phyloP scores from a whole-genome alignment of 2,888 invertebrate species.

The Caenorhabditis becei region DNA sequence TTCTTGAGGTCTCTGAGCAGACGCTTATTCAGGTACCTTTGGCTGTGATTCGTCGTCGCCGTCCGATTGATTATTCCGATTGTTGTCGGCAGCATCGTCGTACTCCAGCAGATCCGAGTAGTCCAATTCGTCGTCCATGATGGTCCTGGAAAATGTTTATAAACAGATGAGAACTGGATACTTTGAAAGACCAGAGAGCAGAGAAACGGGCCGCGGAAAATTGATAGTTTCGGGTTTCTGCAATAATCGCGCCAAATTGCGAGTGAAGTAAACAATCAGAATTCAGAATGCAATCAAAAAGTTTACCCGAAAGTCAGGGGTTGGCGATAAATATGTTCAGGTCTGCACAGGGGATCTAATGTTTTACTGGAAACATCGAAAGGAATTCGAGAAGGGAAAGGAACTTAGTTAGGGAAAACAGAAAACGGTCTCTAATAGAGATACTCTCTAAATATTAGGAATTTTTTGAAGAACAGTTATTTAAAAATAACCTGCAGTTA shows the following conservation, averaged over 20 bases:
- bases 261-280: background rate
- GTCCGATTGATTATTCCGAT: background rate
- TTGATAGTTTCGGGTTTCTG: background rate
- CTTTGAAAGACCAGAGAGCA: background rate
- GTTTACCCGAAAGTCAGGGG: no score
- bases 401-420: no score
- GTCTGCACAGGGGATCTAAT: no score
- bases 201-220: no score
- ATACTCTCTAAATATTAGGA: no score
- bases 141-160: slow-evolving; percentile 1
- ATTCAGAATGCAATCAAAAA: background rate
- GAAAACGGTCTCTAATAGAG: no score
- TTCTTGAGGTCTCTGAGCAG: background rate
- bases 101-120: slow-evolving; percentile 28
- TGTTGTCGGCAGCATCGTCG: slow-evolving; percentile 6
- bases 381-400: no score
- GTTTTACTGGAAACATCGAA: no score
- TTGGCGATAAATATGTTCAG: no score
- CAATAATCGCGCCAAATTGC: background rate
- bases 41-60: slow-evolving; percentile 13
- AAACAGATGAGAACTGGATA: background rate
- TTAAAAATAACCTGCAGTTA: no score
- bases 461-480: no score
- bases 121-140: slow-evolving; percentile 45
- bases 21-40: slow-evolving; percentile 6